Evolutionary conservation across 2,797 vertebrate genomes (phyloP).

Genomic region (Phaenicophaeus curvirostris): DNA sequence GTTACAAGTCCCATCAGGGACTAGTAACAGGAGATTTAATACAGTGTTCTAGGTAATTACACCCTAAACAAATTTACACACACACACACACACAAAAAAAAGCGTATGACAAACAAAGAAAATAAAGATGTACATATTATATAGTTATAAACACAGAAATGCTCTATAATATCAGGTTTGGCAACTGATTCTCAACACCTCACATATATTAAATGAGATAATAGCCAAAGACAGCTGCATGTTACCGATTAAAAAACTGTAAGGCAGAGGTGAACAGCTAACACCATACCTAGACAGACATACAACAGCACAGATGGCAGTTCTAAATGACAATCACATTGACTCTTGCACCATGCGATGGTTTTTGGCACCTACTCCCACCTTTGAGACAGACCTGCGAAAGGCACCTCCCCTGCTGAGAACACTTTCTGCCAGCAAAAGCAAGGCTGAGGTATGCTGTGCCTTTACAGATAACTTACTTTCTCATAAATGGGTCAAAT

Average conservation of each 20-base stretch:
- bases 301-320: neutral
- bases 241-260: neutral
- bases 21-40: neutral
- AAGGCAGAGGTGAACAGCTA: neutral
- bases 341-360: neutral
- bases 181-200: neutral
- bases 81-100: neutral
- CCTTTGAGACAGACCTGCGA: neutral
- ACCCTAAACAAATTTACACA: neutral
- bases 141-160: neutral
- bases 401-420: neutral
- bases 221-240: neutral
- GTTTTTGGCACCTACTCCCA: neutral
- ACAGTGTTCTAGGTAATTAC: neutral
- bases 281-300: neutral
- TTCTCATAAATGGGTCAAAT: neutral
- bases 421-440: neutral
- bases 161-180: neutral
- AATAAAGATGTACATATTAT: fast-evolving
- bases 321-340: fast-evolving
- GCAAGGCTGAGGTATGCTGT: neutral
- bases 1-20: neutral
- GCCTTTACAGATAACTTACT: neutral
- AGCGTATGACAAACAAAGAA: neutral
- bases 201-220: neutral